phyloP scores from a whole-genome alignment of 2,113 vertebrate genomes.

The Todiramphus chloris region DNA sequence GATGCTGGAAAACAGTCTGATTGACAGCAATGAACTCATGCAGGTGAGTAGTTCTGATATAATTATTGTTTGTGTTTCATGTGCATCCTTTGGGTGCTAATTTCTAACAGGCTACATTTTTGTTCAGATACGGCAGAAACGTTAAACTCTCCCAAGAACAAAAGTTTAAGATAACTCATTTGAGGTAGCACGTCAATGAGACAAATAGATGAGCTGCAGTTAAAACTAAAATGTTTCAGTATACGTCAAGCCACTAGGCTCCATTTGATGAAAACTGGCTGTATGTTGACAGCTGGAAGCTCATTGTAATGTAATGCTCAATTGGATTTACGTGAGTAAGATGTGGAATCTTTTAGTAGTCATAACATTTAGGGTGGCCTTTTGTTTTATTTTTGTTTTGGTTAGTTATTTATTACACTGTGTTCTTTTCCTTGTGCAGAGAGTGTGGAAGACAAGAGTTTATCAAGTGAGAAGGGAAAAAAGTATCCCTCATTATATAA shows the following conservation, averaged over 20 bases:
- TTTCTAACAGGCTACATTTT: neutral
- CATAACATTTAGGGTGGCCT: neutral
- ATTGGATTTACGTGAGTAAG: neutral
- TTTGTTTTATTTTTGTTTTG: neutral
- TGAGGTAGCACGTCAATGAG: neutral
- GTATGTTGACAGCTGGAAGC: neutral
- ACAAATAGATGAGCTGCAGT: neutral
- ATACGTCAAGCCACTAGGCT: neutral
- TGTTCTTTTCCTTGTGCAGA: neutral
- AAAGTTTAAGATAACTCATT: neutral
- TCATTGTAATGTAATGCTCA: neutral
- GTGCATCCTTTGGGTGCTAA: neutral
- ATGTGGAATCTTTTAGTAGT: neutral
- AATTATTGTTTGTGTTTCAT: neutral
- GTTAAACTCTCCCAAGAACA: neutral
- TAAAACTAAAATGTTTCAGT: neutral
- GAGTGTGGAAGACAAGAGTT: neutral
- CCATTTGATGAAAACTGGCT: neutral
- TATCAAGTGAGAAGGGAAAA: neutral
- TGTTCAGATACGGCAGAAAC: neutral
- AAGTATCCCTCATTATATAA: neutral
- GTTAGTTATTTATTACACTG: neutral
- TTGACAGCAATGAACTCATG: slow-evolving; percentile 93
- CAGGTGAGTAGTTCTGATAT: slow-evolving; percentile 78
- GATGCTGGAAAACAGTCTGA: slow-evolving; percentile 92